Evolutionary conservation across 35 echinoderm and acorn worm genomes (phyloP), one percentile per base, ranked within the genome.

Genomic region (Lytechinus pictus): DNA sequence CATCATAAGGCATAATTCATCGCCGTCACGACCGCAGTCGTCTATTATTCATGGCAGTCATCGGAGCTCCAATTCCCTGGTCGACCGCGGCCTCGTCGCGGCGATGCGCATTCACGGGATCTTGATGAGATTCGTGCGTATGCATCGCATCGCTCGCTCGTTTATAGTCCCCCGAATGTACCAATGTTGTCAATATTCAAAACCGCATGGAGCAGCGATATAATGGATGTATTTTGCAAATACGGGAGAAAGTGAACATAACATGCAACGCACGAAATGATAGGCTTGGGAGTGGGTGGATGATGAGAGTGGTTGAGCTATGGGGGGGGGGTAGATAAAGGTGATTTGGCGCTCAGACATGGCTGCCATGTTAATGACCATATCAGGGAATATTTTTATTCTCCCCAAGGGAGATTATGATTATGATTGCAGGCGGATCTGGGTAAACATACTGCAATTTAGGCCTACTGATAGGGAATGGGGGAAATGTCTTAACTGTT

Each of bases 1-100:
- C 88, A 54, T 90, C 88, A 54, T 54, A 57, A 27, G 92, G 92
- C 92, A 93, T 93, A 55, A 93, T 93, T 93, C 92, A 93, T 93
- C n/a, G 53, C 9, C 52, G 54, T 57, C 92, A 55, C 53, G 92
- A 54, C 27, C 92, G 92, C 11, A 19, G n/a, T 93, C 52, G 53
- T 93, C 8, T 53, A 93, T 93, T 55, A 93, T 93, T 33, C 53
- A 93, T 93, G 92, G 55, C 53, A 27, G 53, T 93, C 92, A 93
- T 57, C n/a, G 54, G 55, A 93, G 2, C 92, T 52, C 8, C 92
- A 93, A 93, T 54, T 93, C 92, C 92, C 92, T n/a, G 10, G 92
- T 93, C 92, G 92, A 55, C 54, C 7, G 27, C 29, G 28, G 5
- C 33, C 33, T 44, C 33, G 33, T 44, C 33, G 33, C 88, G 88